Base-by-base conservation (phyloP, 2,888 invertebrate genomes). In the Neoaliturus tenellus region DNA sequence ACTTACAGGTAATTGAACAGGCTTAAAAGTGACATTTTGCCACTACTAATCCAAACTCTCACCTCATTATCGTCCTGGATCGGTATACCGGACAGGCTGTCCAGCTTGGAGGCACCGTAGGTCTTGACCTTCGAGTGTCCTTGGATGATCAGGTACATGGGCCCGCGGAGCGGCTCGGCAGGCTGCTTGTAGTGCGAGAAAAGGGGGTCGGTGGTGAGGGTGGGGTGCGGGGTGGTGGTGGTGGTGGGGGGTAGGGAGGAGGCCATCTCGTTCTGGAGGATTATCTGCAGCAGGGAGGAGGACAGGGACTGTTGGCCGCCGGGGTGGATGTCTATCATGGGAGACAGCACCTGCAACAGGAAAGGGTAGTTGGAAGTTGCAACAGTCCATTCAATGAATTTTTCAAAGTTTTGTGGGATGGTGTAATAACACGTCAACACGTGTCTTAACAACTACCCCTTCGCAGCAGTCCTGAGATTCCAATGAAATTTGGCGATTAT, bases 91-190 rank as follows among this genome's bases (percentile, higher is more conserved):
- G 90, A 90, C 33, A 90, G 87, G 84, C 83, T 85, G 44, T 89
- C 88, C 85, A 91, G 90, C 83, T 92, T 92, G 78, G 81, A 85
- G 80, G 80, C 85, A 17, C 96, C 94, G 88, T 96, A 96, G 0
- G 95, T 96, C 91, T 96, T 96, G 0, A 96, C 96, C 91, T 96
- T 96, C 0, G 96, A 96, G 89, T 96, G 96, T 0, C 96, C 96
- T 90, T 96, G 96, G 87, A 96, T 96, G 35, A 96, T 96, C 31
- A 96, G 91, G 88, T 96, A 96, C 93, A 95, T 92, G 0, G 94
- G 94, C 0, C 93, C 93, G 80, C 78, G 84, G 73, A 84, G 51
- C 0, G 95, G 94, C 81, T 93, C 92, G 1, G 91, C 90, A 0
- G 94, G 93, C 86, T 93, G 92, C 88, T 93, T 93, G 87, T 93